phyloP scores from a whole-genome alignment of 2,888 invertebrate species.

The Drosophila anomalipes region DNA sequence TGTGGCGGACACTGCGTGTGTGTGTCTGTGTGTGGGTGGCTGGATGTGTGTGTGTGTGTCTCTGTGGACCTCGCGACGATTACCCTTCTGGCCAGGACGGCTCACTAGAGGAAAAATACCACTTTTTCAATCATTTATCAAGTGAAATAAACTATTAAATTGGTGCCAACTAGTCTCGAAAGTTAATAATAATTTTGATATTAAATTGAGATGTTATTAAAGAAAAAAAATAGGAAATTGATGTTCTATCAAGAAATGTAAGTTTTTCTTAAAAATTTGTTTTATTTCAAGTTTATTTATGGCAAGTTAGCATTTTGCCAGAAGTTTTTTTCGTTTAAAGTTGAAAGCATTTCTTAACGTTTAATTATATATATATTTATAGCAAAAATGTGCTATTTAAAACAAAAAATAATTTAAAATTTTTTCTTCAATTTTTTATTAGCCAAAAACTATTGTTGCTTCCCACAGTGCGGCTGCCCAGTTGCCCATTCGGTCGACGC shows the following conservation, averaged over 20 bases:
- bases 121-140: neutral
- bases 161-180: neutral
- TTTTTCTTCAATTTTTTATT: neutral
- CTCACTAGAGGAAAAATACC: neutral
- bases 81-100: neutral
- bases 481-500: conserved; percentile 32
- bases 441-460: neutral
- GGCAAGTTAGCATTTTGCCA: neutral
- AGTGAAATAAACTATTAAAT: neutral
- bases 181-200: neutral
- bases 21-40: neutral
- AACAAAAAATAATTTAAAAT: neutral
- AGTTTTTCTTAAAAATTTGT: neutral
- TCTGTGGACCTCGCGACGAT: neutral
- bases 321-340: neutral
- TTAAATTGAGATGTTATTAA: neutral
- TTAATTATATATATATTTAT: neutral
- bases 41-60: neutral
- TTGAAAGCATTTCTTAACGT: neutral
- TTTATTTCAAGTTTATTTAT: neutral
- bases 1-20: conserved; percentile 1
- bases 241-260: neutral
- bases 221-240: neutral
- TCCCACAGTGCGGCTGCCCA: conserved; percentile 12
- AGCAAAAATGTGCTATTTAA: neutral